Base-by-base conservation (phyloP, 2,888 invertebrate species). In the Microctonus brassicae region DNA sequence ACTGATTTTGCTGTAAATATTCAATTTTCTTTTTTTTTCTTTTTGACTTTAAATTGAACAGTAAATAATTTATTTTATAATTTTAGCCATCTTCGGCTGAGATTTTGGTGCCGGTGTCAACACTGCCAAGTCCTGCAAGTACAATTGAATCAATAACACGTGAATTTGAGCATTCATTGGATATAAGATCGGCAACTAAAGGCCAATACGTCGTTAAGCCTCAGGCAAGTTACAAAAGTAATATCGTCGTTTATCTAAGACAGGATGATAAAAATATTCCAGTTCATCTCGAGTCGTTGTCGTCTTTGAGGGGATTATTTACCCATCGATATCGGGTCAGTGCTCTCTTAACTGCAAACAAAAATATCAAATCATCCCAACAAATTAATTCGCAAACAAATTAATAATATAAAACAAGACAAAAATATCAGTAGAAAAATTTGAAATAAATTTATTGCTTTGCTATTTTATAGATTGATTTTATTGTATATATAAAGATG, bases 131-230 rank as follows among this genome's bases (percentile, higher is more conserved):
- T 84, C 94, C 94, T 22, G 93, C 93, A 62, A 93, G 93, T 87
- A 94, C 94, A 58, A 93, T 94, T 75, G 94, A 94, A 86, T 94
- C 93, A 0, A 89, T 95, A 73, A 93, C 94, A 1, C 89, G 93
- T 83, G 95, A 95, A 89, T 93, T 96, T 81, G 95, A 96, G 85
- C 94, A 94, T 87, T 94, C 95, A 29, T 91, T 96, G 68, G 92
- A 93, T 81, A 89, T 92, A 75, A 89, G 90, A 74, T 91, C 91
- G 73, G 91, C 91, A 11, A 90, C 90, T 22, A 91, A 91, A 87
- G 93, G 93, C 83, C 89, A 89, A 80, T 90, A 90, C 79, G 90
- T 91, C 74, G 91, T 91, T 62, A 90, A 90, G 79, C 90, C 91
- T 57, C 90, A 91, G 88, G 91, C 90, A 84, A 79, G 80, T 77